These are phyloP conservation scores for Brotula barbata DNA, from an alignment of 2,797 vertebrate species.

Conservation along the genomic window DNA sequence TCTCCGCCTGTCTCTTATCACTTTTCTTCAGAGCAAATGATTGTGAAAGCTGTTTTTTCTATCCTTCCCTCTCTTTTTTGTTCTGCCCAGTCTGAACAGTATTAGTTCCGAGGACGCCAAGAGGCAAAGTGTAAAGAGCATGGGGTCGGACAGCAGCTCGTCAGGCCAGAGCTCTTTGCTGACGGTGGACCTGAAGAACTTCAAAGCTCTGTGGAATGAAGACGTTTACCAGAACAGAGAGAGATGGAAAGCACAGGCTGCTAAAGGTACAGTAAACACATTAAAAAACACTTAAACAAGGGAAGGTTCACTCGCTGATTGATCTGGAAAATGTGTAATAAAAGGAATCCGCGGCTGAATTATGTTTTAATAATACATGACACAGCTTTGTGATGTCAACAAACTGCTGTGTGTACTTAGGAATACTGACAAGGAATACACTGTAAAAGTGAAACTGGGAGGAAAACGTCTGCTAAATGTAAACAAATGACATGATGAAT, in stretches of 20 bases:
- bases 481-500: no score
- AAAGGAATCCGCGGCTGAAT: constrained; percentile 2
- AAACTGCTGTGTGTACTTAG: no score
- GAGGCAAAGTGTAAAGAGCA: constrained; percentile 86
- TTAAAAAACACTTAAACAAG: no score
- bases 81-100: constrained; percentile 84
- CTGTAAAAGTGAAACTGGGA: no score
- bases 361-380: no score
- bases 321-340: constrained; percentile 7
- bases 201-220: constrained; percentile 93
- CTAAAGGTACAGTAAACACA: constrained; percentile 83
- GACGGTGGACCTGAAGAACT: constrained; percentile 90
- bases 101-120: constrained; percentile 87
- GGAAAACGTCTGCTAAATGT: no score
- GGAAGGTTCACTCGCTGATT: not conserved
- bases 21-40: not conserved
- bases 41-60: not conserved
- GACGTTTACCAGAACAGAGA: constrained; percentile 93
- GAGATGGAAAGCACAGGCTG: constrained; percentile 91
- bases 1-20: constrained; percentile 1
- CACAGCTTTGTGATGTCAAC: constrained; percentile 8
- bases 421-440: no score
- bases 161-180: constrained; percentile 88
- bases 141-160: constrained; percentile 86
- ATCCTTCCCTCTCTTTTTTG: no score